Percentiles rank a stretch among this genome's conserved stretches.
phyloP scores from a whole-genome alignment of 2,113 vertebrate genomes.

The Synchiropus splendidus region DNA sequence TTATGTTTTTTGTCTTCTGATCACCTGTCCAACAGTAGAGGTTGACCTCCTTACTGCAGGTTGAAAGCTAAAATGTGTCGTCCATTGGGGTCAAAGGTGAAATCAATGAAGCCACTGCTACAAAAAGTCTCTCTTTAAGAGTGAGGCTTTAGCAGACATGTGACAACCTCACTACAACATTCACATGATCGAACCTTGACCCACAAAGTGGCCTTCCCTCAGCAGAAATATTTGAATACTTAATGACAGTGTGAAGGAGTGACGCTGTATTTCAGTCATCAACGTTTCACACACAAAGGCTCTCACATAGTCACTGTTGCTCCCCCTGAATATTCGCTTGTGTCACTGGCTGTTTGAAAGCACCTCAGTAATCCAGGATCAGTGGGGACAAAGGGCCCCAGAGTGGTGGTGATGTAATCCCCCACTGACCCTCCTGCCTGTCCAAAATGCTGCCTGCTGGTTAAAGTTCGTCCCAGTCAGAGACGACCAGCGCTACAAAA shows the following conservation, averaged over 20 bases:
- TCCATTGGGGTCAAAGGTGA: too few relatives aligned
- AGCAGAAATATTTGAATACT: too few relatives aligned
- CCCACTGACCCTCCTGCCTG: conserved; percentile 14
- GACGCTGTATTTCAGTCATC: too few relatives aligned
- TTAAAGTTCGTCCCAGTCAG: conserved; percentile 5
- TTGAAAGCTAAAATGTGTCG: too few relatives aligned
- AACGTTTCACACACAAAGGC: neutral
- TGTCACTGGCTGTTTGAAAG: conserved; percentile 44
- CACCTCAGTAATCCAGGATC: conserved; percentile 64
- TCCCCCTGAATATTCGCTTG: conserved; percentile 44
- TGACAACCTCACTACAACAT: too few relatives aligned
- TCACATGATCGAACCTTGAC: conserved; percentile 1
- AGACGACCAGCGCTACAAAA: conserved; percentile 9
- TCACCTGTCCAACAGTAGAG: too few relatives aligned
- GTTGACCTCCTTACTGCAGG: too few relatives aligned
- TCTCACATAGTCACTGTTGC: conserved; percentile 15
- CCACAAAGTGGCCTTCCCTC: neutral
- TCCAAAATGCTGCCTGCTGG: conserved; percentile 12
- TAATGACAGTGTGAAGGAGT: too few relatives aligned
- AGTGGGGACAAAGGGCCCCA: conserved; percentile 53
- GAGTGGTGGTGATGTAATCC: conserved; percentile 54
- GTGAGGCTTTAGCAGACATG: too few relatives aligned
- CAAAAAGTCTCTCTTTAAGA: too few relatives aligned
- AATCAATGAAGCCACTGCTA: too few relatives aligned
- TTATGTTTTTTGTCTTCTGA: too few relatives aligned